A percentile compares a stretch with the other conserved stretches of the same genome.
phyloP scores from a whole-genome alignment of 92 coral and sea anemone species.

The Galaxea fascicularis region DNA sequence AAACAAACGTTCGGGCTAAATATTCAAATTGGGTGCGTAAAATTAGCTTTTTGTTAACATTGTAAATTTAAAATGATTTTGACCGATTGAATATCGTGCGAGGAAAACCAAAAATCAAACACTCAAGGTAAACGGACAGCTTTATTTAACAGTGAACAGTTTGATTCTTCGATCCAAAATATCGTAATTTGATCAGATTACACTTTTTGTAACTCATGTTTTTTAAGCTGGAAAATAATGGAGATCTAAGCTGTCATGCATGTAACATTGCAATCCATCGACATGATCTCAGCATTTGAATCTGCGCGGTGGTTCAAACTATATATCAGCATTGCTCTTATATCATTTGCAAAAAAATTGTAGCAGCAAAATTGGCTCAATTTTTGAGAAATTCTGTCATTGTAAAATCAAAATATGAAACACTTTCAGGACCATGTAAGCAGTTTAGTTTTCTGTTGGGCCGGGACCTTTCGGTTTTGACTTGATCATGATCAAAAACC shows the following conservation, averaged over 20 bases:
- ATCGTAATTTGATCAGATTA: neutral
- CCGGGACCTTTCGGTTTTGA: no score
- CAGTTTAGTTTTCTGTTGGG: no score
- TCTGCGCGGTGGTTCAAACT: no score
- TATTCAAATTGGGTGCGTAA: neutral
- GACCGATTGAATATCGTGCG: neutral
- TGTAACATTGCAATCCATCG: no score
- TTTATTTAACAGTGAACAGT: neutral
- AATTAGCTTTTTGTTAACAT: slow-evolving; percentile 8
- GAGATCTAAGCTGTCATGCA: no score
- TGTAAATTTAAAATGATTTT: neutral
- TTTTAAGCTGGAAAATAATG: no score
- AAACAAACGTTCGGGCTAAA: neutral
- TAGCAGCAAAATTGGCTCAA: no score
- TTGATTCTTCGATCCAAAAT: neutral
- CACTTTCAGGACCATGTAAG: neutral
- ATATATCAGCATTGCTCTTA: no score
- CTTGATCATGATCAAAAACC: neutral
- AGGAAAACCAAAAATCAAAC: slow-evolving; percentile 6
- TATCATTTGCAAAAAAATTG: no score
- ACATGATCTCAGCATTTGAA: no score
- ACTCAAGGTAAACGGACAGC: neutral
- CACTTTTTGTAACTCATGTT: no score
- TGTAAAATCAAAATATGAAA: neutral
- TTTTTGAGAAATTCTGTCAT: neutral